These are phyloP conservation scores for Tethya wilhelma DNA, from an alignment of 37 sponge, comb jelly and placozoan genomes.

Conservation along the genomic window DNA sequence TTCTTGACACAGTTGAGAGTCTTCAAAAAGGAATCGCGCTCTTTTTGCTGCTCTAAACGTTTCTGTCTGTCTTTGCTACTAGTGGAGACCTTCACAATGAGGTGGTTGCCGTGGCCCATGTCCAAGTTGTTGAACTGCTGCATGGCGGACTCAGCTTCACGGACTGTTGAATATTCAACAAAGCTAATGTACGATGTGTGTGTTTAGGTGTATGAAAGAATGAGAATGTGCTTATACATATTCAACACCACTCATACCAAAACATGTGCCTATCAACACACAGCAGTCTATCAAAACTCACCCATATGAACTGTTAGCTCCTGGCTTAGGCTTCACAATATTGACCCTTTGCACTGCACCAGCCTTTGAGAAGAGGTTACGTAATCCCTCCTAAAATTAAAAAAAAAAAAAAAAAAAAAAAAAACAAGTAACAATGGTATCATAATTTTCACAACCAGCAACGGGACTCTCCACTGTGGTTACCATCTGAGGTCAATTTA, in stretches of 20 bases:
- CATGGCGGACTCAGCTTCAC: conserved; percentile 65
- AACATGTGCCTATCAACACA: background rate
- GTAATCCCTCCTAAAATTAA: conserved; percentile 58
- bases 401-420: background rate
- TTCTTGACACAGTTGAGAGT: conserved; percentile 42
- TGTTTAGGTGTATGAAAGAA: background rate
- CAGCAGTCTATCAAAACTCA: conserved; percentile 23
- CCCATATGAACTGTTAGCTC: conserved; percentile 51
- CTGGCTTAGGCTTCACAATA: conserved; percentile 7
- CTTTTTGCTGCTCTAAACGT: conserved; percentile 15
- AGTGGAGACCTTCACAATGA: conserved; percentile 56
- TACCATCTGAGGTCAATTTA: too few relatives aligned
- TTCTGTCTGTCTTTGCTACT: conserved; percentile 19
- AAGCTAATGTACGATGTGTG: conserved; percentile 37
- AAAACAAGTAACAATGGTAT: too few relatives aligned
- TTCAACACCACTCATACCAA: background rate
- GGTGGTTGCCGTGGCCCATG: conserved; percentile 48
- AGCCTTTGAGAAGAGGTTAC: conserved; percentile 63
- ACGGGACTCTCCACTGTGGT: too few relatives aligned
- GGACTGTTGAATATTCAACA: conserved; percentile 56
- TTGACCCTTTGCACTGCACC: conserved; percentile 36
- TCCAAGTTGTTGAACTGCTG: conserved; percentile 38
- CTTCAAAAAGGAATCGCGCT: conserved; percentile 29
- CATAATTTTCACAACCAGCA: too few relatives aligned
- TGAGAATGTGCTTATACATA: background rate